Conservation (phyloP, 1,140 invertebrate genomes). For the Sarcophaga bullata region DNA sequence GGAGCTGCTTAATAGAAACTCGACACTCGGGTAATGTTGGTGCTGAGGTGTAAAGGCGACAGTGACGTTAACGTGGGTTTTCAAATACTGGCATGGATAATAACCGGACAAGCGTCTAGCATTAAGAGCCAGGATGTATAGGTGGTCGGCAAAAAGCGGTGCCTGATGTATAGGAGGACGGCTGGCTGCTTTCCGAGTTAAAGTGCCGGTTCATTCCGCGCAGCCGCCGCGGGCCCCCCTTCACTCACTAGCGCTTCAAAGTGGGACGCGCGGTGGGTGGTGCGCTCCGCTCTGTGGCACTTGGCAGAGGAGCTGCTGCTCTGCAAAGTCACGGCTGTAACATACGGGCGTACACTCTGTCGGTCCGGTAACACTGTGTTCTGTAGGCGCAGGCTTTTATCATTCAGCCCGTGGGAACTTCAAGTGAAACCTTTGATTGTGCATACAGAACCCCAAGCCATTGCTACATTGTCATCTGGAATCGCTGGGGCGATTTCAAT, state of each 20-base stretch:
- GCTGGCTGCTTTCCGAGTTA: slow-evolving; percentile 46
- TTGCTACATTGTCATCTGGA: slow-evolving; percentile 69
- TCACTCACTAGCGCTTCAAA: slow-evolving; percentile 40
- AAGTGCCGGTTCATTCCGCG: slow-evolving; percentile 41
- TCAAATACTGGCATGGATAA: slow-evolving; percentile 83
- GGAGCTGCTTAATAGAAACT: slow-evolving; percentile 48
- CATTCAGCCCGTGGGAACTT: slow-evolving; percentile 73
- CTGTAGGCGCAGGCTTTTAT: slow-evolving; percentile 52
- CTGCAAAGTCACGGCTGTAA: slow-evolving; percentile 54
- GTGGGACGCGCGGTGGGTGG: slow-evolving; percentile 61
- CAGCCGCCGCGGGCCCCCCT: no score
- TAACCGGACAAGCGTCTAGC: slow-evolving; percentile 78
- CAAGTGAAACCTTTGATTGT: slow-evolving; percentile 87
- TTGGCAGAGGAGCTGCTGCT: slow-evolving; percentile 45
- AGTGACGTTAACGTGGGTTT: slow-evolving; percentile 79
- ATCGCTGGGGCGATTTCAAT: slow-evolving; percentile 67
- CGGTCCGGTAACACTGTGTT: slow-evolving; percentile 56
- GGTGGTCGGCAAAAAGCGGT: slow-evolving; percentile 71
- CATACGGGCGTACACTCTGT: slow-evolving; percentile 65
- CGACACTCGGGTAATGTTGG: slow-evolving; percentile 67
- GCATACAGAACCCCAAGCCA: slow-evolving; percentile 77
- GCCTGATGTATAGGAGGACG: slow-evolving; percentile 51
- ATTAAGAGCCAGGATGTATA: slow-evolving; percentile 63
- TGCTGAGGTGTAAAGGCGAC: slow-evolving; percentile 69
- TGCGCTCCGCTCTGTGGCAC: slow-evolving; percentile 56